Evolutionary conservation across 2,113 vertebrate species (phyloP).

Genomic region (Cheirogaleus medius): DNA sequence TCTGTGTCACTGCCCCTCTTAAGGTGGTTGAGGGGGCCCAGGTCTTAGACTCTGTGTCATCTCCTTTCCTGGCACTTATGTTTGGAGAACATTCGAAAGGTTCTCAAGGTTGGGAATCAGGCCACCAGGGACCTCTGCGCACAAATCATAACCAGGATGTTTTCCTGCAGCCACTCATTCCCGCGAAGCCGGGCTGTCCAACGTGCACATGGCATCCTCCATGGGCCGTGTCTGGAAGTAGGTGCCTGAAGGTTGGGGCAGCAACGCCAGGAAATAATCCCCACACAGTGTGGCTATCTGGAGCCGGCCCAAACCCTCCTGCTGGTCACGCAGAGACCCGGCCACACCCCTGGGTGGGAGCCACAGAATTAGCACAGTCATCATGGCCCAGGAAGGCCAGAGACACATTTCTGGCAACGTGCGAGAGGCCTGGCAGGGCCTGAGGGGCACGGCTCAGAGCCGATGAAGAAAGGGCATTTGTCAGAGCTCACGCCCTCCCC

Average conservation of each 20-base stretch:
- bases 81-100: neutral
- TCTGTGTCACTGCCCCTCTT: neutral
- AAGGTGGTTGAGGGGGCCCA: neutral
- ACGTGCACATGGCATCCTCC: fast-evolving
- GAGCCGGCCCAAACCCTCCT: neutral
- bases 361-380: neutral
- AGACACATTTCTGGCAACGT: neutral
- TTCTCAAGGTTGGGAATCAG: neutral
- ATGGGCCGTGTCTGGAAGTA: neutral
- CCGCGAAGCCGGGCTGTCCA: neutral
- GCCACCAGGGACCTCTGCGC: neutral
- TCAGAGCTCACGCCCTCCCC: neutral
- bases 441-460: neutral
- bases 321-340: neutral
- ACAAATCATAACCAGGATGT: fast-evolving
- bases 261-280: neutral
- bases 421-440: neutral
- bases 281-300: neutral
- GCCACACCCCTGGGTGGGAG: neutral
- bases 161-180: fast-evolving
- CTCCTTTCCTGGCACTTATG: neutral
- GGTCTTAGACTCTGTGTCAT: neutral
- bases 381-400: neutral
- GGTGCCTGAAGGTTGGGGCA: neutral
- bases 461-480: neutral